Conservation (phyloP, 30 jellyfish, hydroid and myxozoan genomes). For the Cassiopea xamachana region DNA sequence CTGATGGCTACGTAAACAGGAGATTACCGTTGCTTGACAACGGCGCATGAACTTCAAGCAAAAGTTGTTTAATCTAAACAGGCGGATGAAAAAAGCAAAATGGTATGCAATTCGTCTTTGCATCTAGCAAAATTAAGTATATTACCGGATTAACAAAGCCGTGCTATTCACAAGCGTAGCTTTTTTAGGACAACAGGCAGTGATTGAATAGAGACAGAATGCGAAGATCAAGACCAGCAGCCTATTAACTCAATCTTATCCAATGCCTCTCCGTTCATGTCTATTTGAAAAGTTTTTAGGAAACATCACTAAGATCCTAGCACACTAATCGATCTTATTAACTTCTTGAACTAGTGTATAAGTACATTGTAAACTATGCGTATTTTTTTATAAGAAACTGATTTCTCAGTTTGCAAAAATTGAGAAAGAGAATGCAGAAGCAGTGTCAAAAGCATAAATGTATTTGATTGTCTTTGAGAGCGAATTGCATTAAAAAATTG, state of each 20-base stretch:
- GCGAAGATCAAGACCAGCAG: slow-evolving; percentile 8
- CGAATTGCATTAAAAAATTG: too few relatives aligned
- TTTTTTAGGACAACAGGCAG: slow-evolving; percentile 30
- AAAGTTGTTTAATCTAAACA: slow-evolving; percentile 55
- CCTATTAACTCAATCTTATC: neutral
- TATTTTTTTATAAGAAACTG: too few relatives aligned
- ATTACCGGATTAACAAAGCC: slow-evolving; percentile 63
- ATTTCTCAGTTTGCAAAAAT: too few relatives aligned
- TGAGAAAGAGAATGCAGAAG: too few relatives aligned
- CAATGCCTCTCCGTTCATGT: neutral
- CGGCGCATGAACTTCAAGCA: slow-evolving; percentile 52
- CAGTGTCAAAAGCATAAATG: too few relatives aligned
- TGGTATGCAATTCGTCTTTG: slow-evolving; percentile 51
- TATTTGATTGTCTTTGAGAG: too few relatives aligned
- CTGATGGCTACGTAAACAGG: slow-evolving; percentile 43
- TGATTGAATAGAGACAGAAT: slow-evolving; percentile 7
- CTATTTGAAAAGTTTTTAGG: neutral
- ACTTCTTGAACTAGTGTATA: neutral
- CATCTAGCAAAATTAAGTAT: slow-evolving; percentile 44
- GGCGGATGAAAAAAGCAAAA: slow-evolving; percentile 32
- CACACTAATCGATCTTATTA: slow-evolving; percentile 4
- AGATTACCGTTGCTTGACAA: slow-evolving; percentile 47
- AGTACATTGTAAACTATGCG: too few relatives aligned
- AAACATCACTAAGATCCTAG: neutral
- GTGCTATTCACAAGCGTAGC: slow-evolving; percentile 37